Evolutionary conservation across 2,113 vertebrate genomes (phyloP).

Genomic region (Myotis brandtii): DNA sequence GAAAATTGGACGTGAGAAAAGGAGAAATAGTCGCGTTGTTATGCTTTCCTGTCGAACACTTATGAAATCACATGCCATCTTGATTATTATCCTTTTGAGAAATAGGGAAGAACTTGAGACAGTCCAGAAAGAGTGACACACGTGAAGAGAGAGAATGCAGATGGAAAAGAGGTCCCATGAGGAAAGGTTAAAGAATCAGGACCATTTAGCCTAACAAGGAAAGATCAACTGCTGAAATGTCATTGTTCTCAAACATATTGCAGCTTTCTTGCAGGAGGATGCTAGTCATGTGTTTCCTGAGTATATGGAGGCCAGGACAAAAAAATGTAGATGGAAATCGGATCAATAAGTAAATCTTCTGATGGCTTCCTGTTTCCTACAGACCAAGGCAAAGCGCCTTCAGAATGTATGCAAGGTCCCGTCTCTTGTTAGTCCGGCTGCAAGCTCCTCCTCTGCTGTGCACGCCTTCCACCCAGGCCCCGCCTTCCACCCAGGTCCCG

Average conservation of each 20-base stretch:
- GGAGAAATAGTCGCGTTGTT: background rate
- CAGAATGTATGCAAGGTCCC: rapidly evolving
- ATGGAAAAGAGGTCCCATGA: background rate
- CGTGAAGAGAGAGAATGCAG: background rate
- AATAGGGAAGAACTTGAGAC: background rate
- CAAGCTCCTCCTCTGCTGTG: background rate
- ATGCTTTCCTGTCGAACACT: background rate
- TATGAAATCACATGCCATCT: background rate
- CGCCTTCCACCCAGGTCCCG: background rate
- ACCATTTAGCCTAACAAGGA: background rate
- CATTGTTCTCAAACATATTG: background rate
- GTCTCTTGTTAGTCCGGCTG: background rate
- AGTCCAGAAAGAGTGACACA: background rate
- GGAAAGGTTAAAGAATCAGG: background rate
- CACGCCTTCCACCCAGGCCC: rapidly evolving
- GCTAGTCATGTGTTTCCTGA: background rate
- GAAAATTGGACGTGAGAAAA: background rate
- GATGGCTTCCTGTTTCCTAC: background rate
- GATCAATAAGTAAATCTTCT: background rate
- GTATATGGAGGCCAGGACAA: background rate
- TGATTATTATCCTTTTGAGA: background rate
- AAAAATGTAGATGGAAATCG: background rate
- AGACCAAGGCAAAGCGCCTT: background rate
- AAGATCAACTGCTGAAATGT: background rate
- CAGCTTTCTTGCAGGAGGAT: background rate